A percentile compares a stretch with the other conserved stretches of the same genome.
Evolutionary conservation across 2,797 vertebrate genomes (phyloP).

Genomic region (Babyrousa celebensis): DNA sequence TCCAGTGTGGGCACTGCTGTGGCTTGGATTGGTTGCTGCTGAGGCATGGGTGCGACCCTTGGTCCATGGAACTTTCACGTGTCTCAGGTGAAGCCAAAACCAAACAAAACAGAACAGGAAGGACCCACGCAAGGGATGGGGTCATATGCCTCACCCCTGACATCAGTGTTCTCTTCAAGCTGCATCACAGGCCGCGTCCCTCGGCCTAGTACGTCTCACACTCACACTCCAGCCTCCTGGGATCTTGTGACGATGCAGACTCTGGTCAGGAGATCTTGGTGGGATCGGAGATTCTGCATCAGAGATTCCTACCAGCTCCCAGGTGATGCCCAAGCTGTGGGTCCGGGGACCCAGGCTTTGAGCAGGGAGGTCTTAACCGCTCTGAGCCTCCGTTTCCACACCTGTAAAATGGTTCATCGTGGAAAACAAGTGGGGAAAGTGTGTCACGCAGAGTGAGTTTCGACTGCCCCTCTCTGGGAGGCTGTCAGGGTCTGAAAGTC

Average conservation of each 20-base stretch:
- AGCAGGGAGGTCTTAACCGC: background rate
- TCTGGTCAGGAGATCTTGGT: background rate
- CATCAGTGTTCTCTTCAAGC: background rate
- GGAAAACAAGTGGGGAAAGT: background rate
- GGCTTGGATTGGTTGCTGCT: too few species aligned
- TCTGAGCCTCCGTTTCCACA: background rate
- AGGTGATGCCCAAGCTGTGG: background rate
- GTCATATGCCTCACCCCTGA: background rate
- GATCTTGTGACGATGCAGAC: background rate
- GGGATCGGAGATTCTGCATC: background rate
- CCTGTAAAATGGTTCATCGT: background rate
- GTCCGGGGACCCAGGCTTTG: background rate
- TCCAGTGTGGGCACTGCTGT: too few species aligned
- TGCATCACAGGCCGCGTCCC: rapidly evolving
- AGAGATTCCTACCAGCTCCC: background rate
- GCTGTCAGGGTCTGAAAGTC: background rate
- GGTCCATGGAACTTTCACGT: too few species aligned
- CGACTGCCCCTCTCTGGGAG: too few species aligned
- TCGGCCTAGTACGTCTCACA: background rate
- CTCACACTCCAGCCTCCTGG: background rate
- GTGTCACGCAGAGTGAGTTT: background rate
- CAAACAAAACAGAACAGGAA: too few species aligned
- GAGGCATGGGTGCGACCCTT: too few species aligned
- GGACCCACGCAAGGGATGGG: background rate
- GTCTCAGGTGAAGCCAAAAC: too few species aligned